Evolutionary conservation across 1,140 invertebrate genomes (phyloP).

Genomic region (Chironomus tepperi): DNA sequence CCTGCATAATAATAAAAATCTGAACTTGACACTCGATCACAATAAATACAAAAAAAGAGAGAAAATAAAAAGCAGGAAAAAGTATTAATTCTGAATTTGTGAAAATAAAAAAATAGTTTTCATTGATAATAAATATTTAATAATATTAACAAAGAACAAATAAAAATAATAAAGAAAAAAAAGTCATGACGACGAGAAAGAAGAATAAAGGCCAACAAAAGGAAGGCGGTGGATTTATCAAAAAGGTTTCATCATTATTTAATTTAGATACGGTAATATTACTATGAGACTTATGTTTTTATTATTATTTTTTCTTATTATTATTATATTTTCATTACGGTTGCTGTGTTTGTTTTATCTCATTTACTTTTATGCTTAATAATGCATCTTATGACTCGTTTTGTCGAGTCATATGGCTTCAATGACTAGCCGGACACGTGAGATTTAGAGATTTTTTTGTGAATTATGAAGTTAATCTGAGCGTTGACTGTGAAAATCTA

Average conservation of each 20-base stretch:
- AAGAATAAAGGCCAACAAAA: conserved; percentile 66
- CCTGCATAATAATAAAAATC: background rate
- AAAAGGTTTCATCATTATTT: conserved; percentile 77
- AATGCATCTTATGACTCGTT: no score
- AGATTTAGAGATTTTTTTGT: no score
- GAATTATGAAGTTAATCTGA: no score
- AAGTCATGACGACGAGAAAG: conserved; percentile 61
- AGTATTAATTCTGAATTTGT: no score
- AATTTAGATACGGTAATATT: conserved; percentile 69
- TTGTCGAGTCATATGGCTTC: no score
- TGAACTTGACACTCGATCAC: background rate
- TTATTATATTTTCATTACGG: conserved; percentile 26
- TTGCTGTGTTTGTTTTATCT: background rate
- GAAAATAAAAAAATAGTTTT: no score
- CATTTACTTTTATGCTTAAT: background rate
- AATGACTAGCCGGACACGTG: no score
- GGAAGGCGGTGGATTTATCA: conserved; percentile 60
- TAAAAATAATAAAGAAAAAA: background rate
- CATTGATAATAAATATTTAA: no score
- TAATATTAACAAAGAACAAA: background rate
- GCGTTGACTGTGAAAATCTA: no score
- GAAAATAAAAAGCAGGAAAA: no score
- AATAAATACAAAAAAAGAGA: no score
- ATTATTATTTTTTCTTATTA: conserved; percentile 27
- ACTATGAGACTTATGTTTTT: conserved; percentile 25